phyloP scores from a whole-genome alignment of 2,888 invertebrate genomes.

The Mimas tiliae region DNA sequence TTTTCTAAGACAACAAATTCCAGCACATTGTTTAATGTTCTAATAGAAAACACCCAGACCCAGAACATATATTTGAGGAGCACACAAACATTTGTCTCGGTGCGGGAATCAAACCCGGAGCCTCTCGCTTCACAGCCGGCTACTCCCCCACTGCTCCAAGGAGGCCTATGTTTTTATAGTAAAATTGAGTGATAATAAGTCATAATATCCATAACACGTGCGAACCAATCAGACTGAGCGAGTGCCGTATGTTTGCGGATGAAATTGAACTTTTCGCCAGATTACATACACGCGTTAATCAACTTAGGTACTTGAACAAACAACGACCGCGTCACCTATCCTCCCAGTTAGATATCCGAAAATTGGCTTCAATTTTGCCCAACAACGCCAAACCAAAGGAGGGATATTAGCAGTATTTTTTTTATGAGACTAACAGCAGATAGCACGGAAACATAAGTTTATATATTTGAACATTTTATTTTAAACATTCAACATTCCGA shows the following conservation, averaged over 20 bases:
- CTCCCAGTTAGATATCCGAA: constrained; percentile 49
- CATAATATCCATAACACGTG: constrained; percentile 40
- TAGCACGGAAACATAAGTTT: neutral
- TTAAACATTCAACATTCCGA: too few relatives aligned
- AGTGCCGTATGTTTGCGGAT: constrained; percentile 55
- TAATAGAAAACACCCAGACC: too few relatives aligned
- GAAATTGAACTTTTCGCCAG: constrained; percentile 66
- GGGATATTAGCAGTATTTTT: constrained; percentile 30
- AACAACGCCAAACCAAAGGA: constrained; percentile 27
- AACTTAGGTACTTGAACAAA: constrained; percentile 61
- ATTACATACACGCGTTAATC: constrained; percentile 67
- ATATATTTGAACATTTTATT: neutral
- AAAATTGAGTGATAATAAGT: constrained; percentile 40
- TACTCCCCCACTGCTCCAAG: too few relatives aligned
- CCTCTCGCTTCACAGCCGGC: too few relatives aligned
- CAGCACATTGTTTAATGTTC: too few relatives aligned
- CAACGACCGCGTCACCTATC: constrained; percentile 48
- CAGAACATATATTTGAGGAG: too few relatives aligned
- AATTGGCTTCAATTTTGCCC: constrained; percentile 50
- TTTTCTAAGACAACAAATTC: neutral
- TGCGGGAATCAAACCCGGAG: too few relatives aligned
- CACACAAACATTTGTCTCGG: too few relatives aligned
- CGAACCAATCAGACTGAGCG: constrained; percentile 44
- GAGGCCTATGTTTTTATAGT: neutral
- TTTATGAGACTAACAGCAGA: constrained; percentile 30